A percentile compares a stretch with the other conserved stretches of the same genome.
Evolutionary conservation across 1,140 invertebrate genomes (phyloP).

Genomic region (Spodoptera litura): DNA sequence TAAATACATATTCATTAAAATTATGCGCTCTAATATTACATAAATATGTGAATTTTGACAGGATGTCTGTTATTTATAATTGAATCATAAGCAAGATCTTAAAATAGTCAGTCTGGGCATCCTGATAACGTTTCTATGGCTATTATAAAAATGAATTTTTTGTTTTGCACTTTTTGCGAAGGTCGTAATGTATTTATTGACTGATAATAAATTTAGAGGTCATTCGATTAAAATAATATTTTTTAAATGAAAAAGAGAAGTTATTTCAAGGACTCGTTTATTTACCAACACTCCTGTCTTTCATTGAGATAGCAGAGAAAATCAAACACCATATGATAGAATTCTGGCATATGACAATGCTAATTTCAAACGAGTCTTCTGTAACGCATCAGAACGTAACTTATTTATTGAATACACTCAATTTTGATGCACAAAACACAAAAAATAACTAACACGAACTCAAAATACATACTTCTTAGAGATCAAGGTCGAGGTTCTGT

Average conservation of each 20-base stretch:
- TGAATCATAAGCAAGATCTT: slow-evolving; percentile 21
- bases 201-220: background rate
- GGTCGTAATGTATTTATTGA: background rate
- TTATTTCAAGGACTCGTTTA: too few relatives aligned
- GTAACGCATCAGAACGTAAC: too few relatives aligned
- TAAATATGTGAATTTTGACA: slow-evolving; percentile 2
- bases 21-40: background rate
- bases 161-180: background rate
- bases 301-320: too few relatives aligned
- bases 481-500: slow-evolving; percentile 19
- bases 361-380: too few relatives aligned
- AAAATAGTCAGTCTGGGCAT: slow-evolving; percentile 8
- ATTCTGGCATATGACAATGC: too few relatives aligned
- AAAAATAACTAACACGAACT: background rate
- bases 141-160: slow-evolving; percentile 1
- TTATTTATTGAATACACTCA: background rate
- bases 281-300: background rate
- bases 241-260: background rate
- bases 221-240: background rate
- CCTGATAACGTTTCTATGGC: background rate
- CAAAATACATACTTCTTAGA: background rate
- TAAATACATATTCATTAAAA: background rate
- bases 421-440: background rate
- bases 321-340: too few relatives aligned
- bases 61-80: slow-evolving; percentile 14